phyloP scores from a whole-genome alignment of 1,140 invertebrate species.

The Tetramorium simillimum region DNA sequence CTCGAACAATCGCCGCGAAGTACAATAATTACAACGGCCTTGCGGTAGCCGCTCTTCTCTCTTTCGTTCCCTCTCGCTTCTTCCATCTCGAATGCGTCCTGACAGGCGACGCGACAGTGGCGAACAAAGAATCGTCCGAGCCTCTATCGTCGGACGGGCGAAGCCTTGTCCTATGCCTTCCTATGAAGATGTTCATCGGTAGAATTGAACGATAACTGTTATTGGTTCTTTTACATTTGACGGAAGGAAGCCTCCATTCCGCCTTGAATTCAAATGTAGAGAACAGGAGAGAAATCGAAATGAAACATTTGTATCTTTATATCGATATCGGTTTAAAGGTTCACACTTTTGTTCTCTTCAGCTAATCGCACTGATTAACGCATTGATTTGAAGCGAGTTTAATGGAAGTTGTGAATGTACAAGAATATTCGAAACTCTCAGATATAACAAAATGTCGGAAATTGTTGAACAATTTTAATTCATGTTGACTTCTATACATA shows the following conservation, averaged over 20 bases:
- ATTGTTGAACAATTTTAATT: background rate
- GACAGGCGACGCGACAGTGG: slow-evolving; percentile 5
- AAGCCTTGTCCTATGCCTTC: too few species aligned
- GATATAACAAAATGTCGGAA: background rate
- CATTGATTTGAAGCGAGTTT: background rate
- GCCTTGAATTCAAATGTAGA: background rate
- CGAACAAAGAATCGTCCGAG: slow-evolving; percentile 40
- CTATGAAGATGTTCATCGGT: slow-evolving; percentile 6
- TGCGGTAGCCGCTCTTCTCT: slow-evolving; percentile 1
- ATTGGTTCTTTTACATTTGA: background rate
- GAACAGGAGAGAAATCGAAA: background rate
- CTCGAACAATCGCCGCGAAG: slow-evolving; percentile 66
- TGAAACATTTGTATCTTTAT: background rate
- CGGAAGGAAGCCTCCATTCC: background rate
- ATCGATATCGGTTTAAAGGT: background rate
- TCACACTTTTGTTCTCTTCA: background rate
- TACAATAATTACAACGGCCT: slow-evolving; percentile 71
- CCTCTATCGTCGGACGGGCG: background rate
- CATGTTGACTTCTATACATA: background rate
- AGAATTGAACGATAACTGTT: slow-evolving; percentile 3
- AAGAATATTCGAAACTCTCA: background rate
- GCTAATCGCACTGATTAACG: background rate
- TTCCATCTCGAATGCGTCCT: slow-evolving; percentile 21
- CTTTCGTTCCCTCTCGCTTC: background rate
- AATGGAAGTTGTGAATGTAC: background rate